A percentile compares a stretch with the other conserved stretches of the same genome.
Evolutionary conservation across 2,113 vertebrate genomes (phyloP).

Genomic region (Semnornis frantzii): DNA sequence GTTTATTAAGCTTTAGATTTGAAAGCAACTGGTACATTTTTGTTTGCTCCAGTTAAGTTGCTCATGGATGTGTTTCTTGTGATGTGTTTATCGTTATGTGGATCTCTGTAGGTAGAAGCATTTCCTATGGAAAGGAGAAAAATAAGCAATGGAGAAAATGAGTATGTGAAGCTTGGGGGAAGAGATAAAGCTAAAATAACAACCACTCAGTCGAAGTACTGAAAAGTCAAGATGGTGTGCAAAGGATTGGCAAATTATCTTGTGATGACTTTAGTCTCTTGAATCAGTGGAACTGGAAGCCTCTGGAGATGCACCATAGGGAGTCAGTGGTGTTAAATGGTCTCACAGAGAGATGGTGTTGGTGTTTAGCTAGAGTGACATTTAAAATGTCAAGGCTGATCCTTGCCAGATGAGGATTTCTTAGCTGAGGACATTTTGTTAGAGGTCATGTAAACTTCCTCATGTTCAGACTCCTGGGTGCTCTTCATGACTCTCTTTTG

Average conservation of each 20-base stretch:
- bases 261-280: background rate
- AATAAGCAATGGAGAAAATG: background rate
- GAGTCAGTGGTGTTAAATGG: slow-evolving; percentile 8
- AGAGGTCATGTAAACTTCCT: slow-evolving; percentile 24
- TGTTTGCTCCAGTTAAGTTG: background rate
- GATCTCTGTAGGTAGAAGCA: background rate
- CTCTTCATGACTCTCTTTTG: background rate
- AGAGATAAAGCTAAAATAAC: background rate
- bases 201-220: background rate
- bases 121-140: background rate
- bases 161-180: background rate
- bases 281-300: background rate
- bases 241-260: background rate
- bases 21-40: background rate
- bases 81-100: background rate
- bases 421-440: slow-evolving; percentile 5
- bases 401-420: slow-evolving; percentile 25
- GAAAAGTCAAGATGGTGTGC: background rate
- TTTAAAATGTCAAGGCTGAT: background rate
- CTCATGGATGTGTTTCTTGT: background rate
- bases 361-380: background rate
- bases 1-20: background rate
- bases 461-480: background rate
- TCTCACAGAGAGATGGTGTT: background rate
- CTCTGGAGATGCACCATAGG: background rate